Percentiles rank a stretch among this genome's conserved stretches.
Evolutionary conservation across 2,797 vertebrate genomes (phyloP).

Genomic region (Lagocephalus sceleratus): DNA sequence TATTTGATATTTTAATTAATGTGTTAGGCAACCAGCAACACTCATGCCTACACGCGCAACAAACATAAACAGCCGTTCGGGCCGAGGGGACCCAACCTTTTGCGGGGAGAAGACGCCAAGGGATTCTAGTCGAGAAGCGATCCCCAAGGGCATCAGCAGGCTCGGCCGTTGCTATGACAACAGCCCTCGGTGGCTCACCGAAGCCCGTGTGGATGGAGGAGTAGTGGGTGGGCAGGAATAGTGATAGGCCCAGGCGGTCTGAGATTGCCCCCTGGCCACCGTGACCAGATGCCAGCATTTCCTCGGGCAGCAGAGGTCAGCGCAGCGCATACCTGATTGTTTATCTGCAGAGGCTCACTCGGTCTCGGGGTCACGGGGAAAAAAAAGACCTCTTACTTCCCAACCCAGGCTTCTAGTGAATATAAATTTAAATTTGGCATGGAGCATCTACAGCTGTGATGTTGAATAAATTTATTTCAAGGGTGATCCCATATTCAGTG

Average conservation of each 20-base stretch:
- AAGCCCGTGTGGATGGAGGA: slow-evolving; percentile 42
- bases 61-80: slow-evolving; percentile 65
- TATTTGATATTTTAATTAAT: no score
- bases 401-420: slow-evolving; percentile 16
- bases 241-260: slow-evolving; percentile 46
- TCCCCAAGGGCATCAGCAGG: slow-evolving; percentile 68
- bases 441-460: slow-evolving; percentile 4
- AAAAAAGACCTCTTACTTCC: slow-evolving; percentile 43
- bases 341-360: slow-evolving; percentile 17
- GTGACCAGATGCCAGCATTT: slow-evolving; percentile 45
- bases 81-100: slow-evolving; percentile 61
- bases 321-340: slow-evolving; percentile 29
- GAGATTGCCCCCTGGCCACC: slow-evolving; percentile 29
- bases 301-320: slow-evolving; percentile 40
- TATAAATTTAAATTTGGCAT: slow-evolving; percentile 19
- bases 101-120: slow-evolving; percentile 56
- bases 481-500: no score
- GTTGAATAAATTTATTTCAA: slow-evolving; percentile 5
- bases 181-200: slow-evolving; percentile 37
- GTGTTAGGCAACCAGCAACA: no score
- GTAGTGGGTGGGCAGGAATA: slow-evolving; percentile 60
- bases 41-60: slow-evolving; percentile 32
- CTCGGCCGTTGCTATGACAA: slow-evolving; percentile 74
- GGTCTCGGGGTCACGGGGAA: slow-evolving; percentile 24
- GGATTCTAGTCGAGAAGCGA: slow-evolving; percentile 72